phyloP scores from a whole-genome alignment of 1,140 invertebrate species.

The Megalopta genalis region DNA sequence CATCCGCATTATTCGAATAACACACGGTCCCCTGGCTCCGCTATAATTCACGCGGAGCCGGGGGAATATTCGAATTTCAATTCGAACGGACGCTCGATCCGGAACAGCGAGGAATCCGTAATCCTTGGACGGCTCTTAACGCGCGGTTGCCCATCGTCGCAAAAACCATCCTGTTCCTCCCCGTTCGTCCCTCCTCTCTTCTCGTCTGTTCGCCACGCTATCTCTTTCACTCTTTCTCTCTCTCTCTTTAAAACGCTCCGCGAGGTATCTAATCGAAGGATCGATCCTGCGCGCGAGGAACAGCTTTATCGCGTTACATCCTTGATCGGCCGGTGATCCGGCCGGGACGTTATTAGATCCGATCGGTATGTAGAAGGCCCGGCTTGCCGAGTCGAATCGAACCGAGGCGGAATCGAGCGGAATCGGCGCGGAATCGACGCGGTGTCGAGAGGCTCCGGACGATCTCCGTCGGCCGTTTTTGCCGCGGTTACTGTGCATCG shows the following conservation, averaged over 20 bases:
- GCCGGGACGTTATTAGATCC: constrained; percentile 12
- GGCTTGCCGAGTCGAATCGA: no score
- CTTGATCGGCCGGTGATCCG: not conserved
- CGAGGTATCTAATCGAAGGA: constrained; percentile 6
- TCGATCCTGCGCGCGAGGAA: constrained; percentile 1
- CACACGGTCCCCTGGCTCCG: not conserved
- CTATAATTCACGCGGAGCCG: not conserved
- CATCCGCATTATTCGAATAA: constrained; percentile 5
- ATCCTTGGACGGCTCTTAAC: not conserved
- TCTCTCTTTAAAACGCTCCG: not conserved
- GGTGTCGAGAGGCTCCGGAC: not conserved
- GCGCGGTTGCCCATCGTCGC: not conserved
- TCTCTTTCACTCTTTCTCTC: no score
- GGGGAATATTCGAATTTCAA: constrained; percentile 1
- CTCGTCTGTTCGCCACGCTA: no score
- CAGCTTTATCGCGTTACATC: constrained; percentile 18
- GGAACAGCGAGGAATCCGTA: not conserved
- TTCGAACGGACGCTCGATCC: not conserved
- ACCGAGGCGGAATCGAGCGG: not conserved
- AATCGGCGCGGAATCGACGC: no score
- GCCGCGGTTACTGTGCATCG: constrained; percentile 6
- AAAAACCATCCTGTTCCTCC: not conserved
- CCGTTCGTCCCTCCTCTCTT: no score
- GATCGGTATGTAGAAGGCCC: not conserved
- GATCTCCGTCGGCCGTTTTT: not conserved